Evolutionary conservation across 2,797 vertebrate species (phyloP).

Genomic region (Cynodonichthys magdalenae): DNA sequence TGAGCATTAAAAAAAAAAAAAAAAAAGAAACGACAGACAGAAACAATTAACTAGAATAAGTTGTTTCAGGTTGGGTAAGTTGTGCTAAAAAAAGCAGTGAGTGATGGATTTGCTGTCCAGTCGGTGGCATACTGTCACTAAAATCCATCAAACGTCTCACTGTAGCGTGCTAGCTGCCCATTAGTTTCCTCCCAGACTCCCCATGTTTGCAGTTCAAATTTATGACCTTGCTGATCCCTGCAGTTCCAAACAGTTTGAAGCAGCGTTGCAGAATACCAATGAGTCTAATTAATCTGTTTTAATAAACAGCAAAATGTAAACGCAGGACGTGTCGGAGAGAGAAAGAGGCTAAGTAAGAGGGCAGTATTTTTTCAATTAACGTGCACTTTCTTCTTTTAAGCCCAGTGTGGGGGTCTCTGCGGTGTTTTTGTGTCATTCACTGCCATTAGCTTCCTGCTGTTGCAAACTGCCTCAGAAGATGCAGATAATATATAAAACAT

Average conservation of each 20-base stretch:
- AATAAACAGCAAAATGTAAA: conserved; percentile 70
- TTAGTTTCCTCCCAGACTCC: conserved; percentile 27
- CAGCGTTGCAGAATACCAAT: conserved; percentile 75
- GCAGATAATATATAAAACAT: no score
- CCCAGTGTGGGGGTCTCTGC: background rate
- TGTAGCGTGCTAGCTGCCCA: conserved; percentile 7
- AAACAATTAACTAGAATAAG: conserved; percentile 39
- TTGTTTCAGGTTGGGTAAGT: conserved; percentile 28
- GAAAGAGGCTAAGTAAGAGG: background rate
- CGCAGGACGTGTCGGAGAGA: conserved; percentile 1
- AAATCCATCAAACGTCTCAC: conserved; percentile 21
- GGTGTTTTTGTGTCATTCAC: background rate
- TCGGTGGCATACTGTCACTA: conserved; percentile 14
- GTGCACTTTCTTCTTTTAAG: background rate
- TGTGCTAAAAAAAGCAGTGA: conserved; percentile 32
- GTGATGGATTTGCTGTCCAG: conserved; percentile 40
- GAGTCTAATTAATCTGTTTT: conserved; percentile 80
- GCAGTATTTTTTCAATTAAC: conserved; percentile 9
- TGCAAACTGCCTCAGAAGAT: background rate
- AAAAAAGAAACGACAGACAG: conserved; percentile 3
- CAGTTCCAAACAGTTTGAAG: conserved; percentile 62
- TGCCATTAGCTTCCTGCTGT: background rate
- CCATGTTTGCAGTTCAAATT: conserved; percentile 38
- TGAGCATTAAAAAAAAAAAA: conserved; percentile 12
- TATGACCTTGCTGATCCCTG: conserved; percentile 63